Conservation (phyloP, 2,888 invertebrate genomes). For the Xiphydria camelus region DNA sequence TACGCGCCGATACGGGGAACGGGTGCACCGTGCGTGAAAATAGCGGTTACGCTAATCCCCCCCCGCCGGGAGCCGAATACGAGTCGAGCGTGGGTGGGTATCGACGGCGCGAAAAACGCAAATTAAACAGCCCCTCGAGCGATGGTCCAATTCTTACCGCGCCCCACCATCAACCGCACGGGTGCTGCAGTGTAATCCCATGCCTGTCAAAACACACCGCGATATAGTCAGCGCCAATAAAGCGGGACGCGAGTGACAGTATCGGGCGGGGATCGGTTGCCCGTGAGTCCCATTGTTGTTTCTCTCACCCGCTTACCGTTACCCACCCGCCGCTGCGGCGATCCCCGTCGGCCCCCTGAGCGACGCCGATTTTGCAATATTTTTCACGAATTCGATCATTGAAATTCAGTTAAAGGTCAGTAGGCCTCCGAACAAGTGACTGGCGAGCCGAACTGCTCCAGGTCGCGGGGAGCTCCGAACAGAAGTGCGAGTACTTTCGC, state of each 20-base stretch:
- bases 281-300: slow-evolving; percentile 1
- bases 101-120: not conserved
- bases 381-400: not conserved
- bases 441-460: too few relatives aligned
- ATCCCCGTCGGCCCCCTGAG: too few relatives aligned
- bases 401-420: not conserved
- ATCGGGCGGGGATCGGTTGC: not conserved
- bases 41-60: slow-evolving; percentile 27
- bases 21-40: too few relatives aligned
- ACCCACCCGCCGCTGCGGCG: too few relatives aligned
- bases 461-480: too few relatives aligned
- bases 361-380: not conserved
- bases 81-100: too few relatives aligned
- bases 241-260: slow-evolving; percentile 1
- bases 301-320: not conserved
- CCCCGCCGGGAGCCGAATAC: slow-evolving; percentile 1
- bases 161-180: not conserved
- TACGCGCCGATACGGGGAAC: too few relatives aligned
- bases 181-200: not conserved
- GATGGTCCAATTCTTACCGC: not conserved
- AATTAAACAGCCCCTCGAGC: slow-evolving; percentile 1
- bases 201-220: slow-evolving; percentile 1
- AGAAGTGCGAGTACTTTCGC: too few relatives aligned
- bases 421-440: too few relatives aligned
- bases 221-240: slow-evolving; percentile 3